Evolutionary conservation across 2,797 vertebrate species (phyloP).

Genomic region (Lagodon rhomboides): DNA sequence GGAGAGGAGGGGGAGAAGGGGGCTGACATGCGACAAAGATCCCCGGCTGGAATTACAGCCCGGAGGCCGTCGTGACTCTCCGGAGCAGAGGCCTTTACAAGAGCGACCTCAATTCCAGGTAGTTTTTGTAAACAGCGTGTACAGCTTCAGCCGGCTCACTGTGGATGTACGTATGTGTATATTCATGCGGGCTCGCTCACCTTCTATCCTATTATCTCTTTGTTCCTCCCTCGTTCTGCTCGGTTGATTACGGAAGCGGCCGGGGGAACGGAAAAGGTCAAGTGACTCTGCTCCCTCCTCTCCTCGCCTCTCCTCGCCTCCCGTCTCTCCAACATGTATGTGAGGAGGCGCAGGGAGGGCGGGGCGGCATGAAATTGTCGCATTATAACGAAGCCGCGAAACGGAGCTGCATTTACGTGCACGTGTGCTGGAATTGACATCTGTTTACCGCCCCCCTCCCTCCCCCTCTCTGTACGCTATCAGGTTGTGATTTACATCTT

Average conservation of each 20-base stretch:
- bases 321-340: conserved; percentile 29
- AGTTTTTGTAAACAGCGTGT: not conserved
- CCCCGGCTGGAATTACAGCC: not conserved
- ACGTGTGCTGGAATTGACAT: conserved; percentile 23
- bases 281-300: conserved; percentile 61
- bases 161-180: not conserved
- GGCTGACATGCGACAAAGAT: not conserved
- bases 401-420: conserved; percentile 1
- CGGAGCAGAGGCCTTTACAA: not conserved
- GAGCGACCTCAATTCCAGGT: not conserved
- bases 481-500: conserved; percentile 38
- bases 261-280: conserved; percentile 86
- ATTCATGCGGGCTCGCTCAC: conserved; percentile 1
- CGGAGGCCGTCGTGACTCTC: not conserved
- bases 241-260: conserved; percentile 78
- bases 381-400: conserved; percentile 73
- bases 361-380: conserved; percentile 80
- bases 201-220: conserved; percentile 33
- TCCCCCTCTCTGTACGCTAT: not conserved
- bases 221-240: conserved; percentile 64
- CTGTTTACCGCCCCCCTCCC: conserved; percentile 21
- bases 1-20: rapidly evolving
- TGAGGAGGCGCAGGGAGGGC: conserved; percentile 22
- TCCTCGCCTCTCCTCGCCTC: conserved; percentile 1
- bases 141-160: not conserved